Percentiles rank a stretch among this genome's conserved stretches.
These are phyloP conservation scores for Sakesphorus luctuosus DNA, from an alignment of 2,113 vertebrate species.

Conservation along the genomic window DNA sequence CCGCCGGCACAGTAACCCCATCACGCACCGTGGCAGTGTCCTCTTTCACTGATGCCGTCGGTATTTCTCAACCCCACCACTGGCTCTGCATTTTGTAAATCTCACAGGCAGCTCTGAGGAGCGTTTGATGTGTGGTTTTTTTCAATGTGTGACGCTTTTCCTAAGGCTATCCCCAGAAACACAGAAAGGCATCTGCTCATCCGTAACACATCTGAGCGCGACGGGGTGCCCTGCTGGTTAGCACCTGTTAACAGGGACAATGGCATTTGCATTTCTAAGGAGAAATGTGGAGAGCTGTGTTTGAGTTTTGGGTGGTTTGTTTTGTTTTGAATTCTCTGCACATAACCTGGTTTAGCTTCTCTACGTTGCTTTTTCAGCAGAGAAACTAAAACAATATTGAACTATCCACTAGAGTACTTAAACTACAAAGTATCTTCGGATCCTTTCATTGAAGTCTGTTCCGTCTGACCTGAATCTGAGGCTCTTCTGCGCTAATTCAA, in stretches of 20 bases:
- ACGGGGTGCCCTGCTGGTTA: neutral
- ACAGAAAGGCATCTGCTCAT: neutral
- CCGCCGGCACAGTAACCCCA: neutral
- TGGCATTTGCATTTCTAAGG: neutral
- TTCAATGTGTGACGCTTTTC: neutral
- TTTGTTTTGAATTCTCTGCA: neutral
- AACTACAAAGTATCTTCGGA: neutral
- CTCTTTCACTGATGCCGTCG: fast-evolving
- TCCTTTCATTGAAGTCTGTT: neutral
- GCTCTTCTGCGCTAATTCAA: neutral
- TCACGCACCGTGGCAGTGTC: neutral
- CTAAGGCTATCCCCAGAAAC: neutral
- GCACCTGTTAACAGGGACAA: neutral
- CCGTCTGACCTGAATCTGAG: neutral
- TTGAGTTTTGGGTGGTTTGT: neutral
- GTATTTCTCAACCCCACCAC: neutral
- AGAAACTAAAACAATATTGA: neutral
- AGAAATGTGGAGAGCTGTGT: neutral
- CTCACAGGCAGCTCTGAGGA: neutral
- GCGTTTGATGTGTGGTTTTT: neutral
- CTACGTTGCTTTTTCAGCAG: neutral
- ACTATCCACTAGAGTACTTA: neutral
- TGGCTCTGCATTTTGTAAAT: neutral
- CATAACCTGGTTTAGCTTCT: neutral
- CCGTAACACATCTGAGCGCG: neutral